Conservation (phyloP, 2,113 vertebrate species). For the Sarotherodon lohbergeri region DNA sequence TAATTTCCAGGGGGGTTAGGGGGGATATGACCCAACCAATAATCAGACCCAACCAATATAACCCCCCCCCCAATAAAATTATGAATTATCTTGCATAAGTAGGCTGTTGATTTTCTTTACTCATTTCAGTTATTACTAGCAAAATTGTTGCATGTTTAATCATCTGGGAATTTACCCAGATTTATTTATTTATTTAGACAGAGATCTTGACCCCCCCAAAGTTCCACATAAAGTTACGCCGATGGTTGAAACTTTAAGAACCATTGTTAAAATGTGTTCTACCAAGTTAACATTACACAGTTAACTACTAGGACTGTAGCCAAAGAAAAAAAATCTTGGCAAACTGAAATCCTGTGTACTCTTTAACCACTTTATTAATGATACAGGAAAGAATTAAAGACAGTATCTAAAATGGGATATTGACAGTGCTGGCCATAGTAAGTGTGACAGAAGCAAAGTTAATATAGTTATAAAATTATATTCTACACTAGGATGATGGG, state of each 20-base stretch:
- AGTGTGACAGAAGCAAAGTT: not conserved
- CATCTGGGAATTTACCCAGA: not conserved
- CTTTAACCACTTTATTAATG: not conserved
- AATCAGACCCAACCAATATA: no score
- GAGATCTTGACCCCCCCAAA: rapidly evolving
- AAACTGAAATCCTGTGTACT: not conserved
- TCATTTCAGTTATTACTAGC: not conserved
- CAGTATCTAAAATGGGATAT: rapidly evolving
- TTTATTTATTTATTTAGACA: not conserved
- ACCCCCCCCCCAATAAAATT: no score
- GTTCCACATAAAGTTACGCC: rapidly evolving
- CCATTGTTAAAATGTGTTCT: not conserved
- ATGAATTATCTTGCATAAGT: no score
- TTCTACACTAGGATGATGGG: not conserved
- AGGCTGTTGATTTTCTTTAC: not conserved
- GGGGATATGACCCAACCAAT: not conserved
- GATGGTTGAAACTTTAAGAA: not conserved
- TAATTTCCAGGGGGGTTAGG: not conserved
- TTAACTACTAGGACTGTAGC: not conserved
- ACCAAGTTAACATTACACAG: not conserved
- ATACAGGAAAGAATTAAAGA: not conserved
- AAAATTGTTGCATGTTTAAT: not conserved
- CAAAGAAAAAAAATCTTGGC: not conserved
- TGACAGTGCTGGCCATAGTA: not conserved
- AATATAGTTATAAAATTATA: not conserved